Percentiles rank a stretch among this genome's conserved stretches.
These are phyloP conservation scores for Pegea sp. DNA, from an alignment of 23 tunicate species.

Conservation along the genomic window DNA sequence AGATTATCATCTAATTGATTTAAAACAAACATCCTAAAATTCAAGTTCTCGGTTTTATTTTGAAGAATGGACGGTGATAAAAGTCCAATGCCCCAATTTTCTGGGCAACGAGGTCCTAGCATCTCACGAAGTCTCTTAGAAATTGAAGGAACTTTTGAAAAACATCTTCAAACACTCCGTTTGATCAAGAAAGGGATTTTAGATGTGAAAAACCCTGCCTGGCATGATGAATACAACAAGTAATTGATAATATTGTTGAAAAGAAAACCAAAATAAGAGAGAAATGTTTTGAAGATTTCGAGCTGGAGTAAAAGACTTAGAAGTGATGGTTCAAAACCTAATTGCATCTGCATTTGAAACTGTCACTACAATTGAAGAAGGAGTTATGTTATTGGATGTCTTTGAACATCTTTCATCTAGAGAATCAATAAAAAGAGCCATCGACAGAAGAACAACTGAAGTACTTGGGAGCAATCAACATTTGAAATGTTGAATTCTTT, in stretches of 20 bases:
- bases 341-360: slow-evolving; percentile 92
- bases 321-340: slow-evolving; percentile 91
- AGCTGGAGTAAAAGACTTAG: slow-evolving; percentile 85
- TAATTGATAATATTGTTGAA: slow-evolving; percentile 1
- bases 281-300: slow-evolving; percentile 28
- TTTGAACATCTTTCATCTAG: slow-evolving; percentile 66
- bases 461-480: too few species aligned
- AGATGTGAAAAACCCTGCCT: slow-evolving; percentile 87
- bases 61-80: slow-evolving; percentile 74
- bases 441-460: slow-evolving; percentile 82
- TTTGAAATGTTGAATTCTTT: neutral
- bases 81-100: slow-evolving; percentile 49
- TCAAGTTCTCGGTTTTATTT: neutral
- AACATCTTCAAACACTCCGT: slow-evolving; percentile 50
- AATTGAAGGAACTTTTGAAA: slow-evolving; percentile 87
- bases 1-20: neutral
- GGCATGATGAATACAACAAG: slow-evolving; percentile 96
- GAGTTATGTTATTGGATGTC: slow-evolving; percentile 89
- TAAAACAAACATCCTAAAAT: neutral
- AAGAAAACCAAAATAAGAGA: neutral
- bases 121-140: slow-evolving; percentile 68
- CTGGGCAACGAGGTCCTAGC: slow-evolving; percentile 85
- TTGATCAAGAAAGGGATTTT: slow-evolving; percentile 84
- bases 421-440: slow-evolving; percentile 76
- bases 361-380: slow-evolving; percentile 91